Evolutionary conservation across 2,888 invertebrate species (phyloP).

Genomic region (Tetragnatha montana): DNA sequence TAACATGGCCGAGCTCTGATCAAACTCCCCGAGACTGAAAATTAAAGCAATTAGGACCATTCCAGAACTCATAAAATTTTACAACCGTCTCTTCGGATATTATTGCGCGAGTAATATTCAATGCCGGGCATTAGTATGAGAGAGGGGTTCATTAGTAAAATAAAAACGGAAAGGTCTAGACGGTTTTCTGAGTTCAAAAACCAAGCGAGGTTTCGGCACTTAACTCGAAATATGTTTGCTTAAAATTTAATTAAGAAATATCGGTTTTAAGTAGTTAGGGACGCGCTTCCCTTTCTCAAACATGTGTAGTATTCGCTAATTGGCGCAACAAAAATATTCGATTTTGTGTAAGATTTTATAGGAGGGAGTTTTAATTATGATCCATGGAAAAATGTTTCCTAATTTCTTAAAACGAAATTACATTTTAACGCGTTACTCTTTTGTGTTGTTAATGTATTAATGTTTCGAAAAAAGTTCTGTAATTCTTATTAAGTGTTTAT

Average conservation of each 20-base stretch:
- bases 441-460: neutral
- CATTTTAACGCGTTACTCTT: neutral
- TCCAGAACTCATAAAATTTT: slow-evolving; percentile 33
- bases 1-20: slow-evolving; percentile 14
- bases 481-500: too few relatives aligned
- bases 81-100: slow-evolving; percentile 11
- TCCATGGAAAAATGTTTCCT: neutral
- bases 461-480: neutral
- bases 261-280: neutral
- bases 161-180: slow-evolving; percentile 7
- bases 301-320: neutral
- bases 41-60: slow-evolving; percentile 12
- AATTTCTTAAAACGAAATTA: neutral
- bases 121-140: neutral
- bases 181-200: neutral
- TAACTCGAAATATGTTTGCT: neutral
- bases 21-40: slow-evolving; percentile 5
- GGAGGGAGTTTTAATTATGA: neutral
- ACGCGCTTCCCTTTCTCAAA: neutral
- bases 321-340: neutral
- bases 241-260: neutral
- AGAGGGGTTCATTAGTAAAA: slow-evolving; percentile 20
- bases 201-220: neutral
- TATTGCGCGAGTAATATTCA: slow-evolving; percentile 6
- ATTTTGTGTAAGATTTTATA: neutral